Conservation (phyloP, 2,113 vertebrate genomes). For the Ovis canadensis region DNA sequence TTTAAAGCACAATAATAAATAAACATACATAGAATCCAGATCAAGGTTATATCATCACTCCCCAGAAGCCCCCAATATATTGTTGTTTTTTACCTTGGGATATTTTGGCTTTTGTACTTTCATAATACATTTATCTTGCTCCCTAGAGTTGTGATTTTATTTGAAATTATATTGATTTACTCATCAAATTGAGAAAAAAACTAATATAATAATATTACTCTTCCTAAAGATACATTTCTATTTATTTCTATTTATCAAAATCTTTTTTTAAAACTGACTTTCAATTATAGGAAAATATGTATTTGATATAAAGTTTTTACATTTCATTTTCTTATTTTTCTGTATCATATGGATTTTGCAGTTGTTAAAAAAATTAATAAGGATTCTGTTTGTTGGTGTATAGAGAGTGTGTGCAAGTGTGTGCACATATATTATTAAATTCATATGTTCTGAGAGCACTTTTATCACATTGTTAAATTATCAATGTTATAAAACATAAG, state of each 20-base stretch:
- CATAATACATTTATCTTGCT: not conserved
- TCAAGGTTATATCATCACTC: not conserved
- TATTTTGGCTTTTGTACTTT: not conserved
- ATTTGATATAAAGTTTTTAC: not conserved
- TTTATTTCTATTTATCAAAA: not conserved
- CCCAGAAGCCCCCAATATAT: not conserved
- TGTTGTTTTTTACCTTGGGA: not conserved
- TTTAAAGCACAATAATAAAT: not conserved
- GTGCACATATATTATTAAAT: not conserved
- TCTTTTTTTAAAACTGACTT: not conserved
- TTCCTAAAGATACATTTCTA: not conserved
- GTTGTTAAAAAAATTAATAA: not conserved
- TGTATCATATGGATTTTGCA: not conserved
- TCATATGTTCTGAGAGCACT: not conserved
- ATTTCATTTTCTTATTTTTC: not conserved
- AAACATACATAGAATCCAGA: not conserved
- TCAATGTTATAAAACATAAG: not conserved
- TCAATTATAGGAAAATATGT: not conserved
- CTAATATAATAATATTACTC: not conserved
- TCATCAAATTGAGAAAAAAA: not conserved
- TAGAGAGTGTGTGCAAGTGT: not conserved
- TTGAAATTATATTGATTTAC: not conserved
- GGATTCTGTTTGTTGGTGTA: not conserved
- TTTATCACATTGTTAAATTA: not conserved
- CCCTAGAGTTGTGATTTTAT: not conserved